Evolutionary conservation across 2,113 vertebrate species (phyloP), one percentile per base, ranked within the genome.

Genomic region (Amblyopsis rosae): DNA sequence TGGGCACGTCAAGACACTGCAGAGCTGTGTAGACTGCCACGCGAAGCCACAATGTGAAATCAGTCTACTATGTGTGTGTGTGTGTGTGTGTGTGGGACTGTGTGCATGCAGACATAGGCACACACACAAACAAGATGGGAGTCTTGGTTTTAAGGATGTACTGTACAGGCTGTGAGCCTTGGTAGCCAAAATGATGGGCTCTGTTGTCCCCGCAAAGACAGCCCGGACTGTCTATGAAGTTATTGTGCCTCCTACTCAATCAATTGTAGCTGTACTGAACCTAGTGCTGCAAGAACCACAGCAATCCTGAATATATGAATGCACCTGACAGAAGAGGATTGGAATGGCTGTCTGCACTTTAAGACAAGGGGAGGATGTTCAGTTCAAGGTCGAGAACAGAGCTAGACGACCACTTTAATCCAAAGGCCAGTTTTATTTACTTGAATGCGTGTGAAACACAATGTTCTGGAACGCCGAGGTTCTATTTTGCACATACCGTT

Each of bases 401-500:
- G 49, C 49, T 51, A 11, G 49, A n/a, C 53, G 47, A 83, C 71
- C 60, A 53, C 3, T 58, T 57, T 75, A 74, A 89, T 68, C 79
- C 84, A 87, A 86, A 90, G 79, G 59, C 76, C 70, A 73, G 62
- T 67, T 78, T 68, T 50, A 82, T 77, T 72, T 85, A 87, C 85
- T 88, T 88, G 82, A 89, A 87, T 69, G 56, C 77, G 73, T 70
- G 62, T 47, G 69, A 82, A 72, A 82, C 71, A 79, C 45, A 71
- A 62, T 71, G 76, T 83, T 78, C 65, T 51, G 46, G 69, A 76
- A 66, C 62, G 74, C 63, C 73, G 72, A 79, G 78, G 80, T 65
- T 83, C 82, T 83, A 88, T 86, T 87, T 89, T 90, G 87, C 87
- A 90, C 86, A 90, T 76, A 69, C 70, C 82, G 61, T 78, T 69